Conservation (phyloP, 2,888 invertebrate species). For the Phaedon cochleariae region DNA sequence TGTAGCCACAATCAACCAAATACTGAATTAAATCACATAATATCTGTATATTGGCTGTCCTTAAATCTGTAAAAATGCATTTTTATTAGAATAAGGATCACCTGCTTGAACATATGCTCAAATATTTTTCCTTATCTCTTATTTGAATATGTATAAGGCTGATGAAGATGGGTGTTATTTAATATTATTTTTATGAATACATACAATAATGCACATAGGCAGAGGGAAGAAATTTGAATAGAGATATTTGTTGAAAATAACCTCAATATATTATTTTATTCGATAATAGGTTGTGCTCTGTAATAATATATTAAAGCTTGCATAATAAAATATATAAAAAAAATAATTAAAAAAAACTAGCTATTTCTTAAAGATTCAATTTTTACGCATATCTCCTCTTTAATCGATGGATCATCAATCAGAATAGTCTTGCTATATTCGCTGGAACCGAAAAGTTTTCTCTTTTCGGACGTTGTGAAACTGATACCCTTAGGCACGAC, state of each 20-base stretch:
- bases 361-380: slow-evolving; percentile 55
- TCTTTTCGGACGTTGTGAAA: slow-evolving; percentile 68
- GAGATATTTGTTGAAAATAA: neutral
- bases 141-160: too few species aligned
- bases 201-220: too few species aligned
- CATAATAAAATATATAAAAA: neutral
- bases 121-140: too few species aligned
- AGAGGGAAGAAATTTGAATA: too few species aligned
- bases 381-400: slow-evolving; percentile 55
- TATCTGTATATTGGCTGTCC: too few species aligned
- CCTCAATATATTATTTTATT: neutral
- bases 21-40: too few species aligned
- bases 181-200: too few species aligned
- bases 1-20: too few species aligned
- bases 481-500: slow-evolving; percentile 76
- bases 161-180: too few species aligned
- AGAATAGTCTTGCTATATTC: slow-evolving; percentile 68
- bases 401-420: slow-evolving; percentile 57
- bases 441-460: slow-evolving; percentile 70
- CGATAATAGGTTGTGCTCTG: neutral
- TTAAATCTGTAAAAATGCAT: too few species aligned
- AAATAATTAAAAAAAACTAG: slow-evolving; percentile 20
- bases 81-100: too few species aligned
- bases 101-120: too few species aligned
- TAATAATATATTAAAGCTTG: neutral